These are phyloP conservation scores for Drosophila monieri DNA, from an alignment of 2,888 invertebrate genomes.

Conservation along the genomic window DNA sequence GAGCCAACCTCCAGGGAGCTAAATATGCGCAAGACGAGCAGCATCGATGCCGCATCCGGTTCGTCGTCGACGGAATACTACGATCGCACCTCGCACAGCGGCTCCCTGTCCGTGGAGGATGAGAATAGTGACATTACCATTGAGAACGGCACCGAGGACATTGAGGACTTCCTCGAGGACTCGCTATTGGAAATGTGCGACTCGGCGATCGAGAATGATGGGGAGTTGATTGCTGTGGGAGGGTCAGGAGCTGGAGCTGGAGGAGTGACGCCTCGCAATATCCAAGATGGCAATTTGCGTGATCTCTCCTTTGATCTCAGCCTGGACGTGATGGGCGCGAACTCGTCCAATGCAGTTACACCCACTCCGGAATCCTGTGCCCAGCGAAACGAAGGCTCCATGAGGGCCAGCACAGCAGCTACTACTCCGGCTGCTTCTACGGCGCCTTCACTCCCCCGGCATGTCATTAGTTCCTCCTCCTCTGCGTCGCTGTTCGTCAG, in stretches of 20 bases:
- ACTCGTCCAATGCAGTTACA: conserved; percentile 45
- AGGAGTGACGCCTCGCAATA: conserved; percentile 30
- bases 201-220: conserved; percentile 72
- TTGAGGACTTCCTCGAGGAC: conserved; percentile 82
- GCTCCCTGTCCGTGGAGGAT: conserved; percentile 83
- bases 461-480: conserved; percentile 35
- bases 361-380: conserved; percentile 51
- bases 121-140: conserved; percentile 83
- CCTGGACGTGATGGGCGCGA: conserved; percentile 28
- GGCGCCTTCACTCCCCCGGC: conserved; percentile 12
- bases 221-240: not conserved
- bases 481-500: conserved; percentile 50
- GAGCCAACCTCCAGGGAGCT: conserved; percentile 22
- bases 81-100: conserved; percentile 76
- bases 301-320: conserved; percentile 59
- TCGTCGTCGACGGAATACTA: conserved; percentile 73
- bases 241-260: not conserved
- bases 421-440: conserved; percentile 50
- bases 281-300: conserved; percentile 44
- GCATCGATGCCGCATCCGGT: conserved; percentile 71
- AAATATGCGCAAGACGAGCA: conserved; percentile 64
- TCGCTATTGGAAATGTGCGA: conserved; percentile 80
- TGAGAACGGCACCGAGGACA: conserved; percentile 81
- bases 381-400: not conserved
- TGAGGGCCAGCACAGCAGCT: conserved; percentile 8